These are phyloP conservation scores for Halcyon leucocephala DNA, from an alignment of 2,797 vertebrate genomes.

Conservation along the genomic window DNA sequence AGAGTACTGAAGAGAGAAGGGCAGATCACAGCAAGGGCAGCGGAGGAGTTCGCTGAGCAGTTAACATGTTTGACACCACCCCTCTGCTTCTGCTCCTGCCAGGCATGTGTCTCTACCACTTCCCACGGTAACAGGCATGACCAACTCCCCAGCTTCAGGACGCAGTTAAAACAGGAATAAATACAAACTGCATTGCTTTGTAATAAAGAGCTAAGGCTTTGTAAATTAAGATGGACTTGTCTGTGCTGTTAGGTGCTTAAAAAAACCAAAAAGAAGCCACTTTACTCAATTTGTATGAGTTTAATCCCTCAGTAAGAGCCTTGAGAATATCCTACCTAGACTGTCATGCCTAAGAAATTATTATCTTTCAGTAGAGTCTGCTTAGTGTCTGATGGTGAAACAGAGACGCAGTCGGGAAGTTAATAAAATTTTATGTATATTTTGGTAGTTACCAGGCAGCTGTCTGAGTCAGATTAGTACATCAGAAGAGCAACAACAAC, in stretches of 20 bases:
- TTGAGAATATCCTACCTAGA: not conserved
- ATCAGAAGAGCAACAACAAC: not conserved
- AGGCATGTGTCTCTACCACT: not conserved
- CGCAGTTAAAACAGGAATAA: not conserved
- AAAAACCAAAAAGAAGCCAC: not conserved
- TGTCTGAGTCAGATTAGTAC: not conserved
- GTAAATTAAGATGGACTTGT: not conserved
- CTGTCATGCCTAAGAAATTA: not conserved
- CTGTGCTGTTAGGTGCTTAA: not conserved
- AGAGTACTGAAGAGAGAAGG: not conserved
- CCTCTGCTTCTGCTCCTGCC: not conserved
- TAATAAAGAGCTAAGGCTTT: not conserved
- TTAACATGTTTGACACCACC: not conserved
- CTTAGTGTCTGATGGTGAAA: not conserved
- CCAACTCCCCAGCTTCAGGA: not conserved
- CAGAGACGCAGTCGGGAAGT: not conserved
- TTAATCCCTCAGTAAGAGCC: not conserved
- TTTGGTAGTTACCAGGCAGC: not conserved
- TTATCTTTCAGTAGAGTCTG: not conserved
- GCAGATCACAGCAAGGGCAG: not conserved
- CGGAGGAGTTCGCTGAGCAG: not conserved
- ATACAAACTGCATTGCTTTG: not conserved
- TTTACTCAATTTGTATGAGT: not conserved
- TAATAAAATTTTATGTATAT: not conserved
- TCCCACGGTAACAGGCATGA: not conserved